Evolutionary conservation across 2,888 invertebrate genomes (phyloP).

Genomic region (Helobdella robusta): DNA sequence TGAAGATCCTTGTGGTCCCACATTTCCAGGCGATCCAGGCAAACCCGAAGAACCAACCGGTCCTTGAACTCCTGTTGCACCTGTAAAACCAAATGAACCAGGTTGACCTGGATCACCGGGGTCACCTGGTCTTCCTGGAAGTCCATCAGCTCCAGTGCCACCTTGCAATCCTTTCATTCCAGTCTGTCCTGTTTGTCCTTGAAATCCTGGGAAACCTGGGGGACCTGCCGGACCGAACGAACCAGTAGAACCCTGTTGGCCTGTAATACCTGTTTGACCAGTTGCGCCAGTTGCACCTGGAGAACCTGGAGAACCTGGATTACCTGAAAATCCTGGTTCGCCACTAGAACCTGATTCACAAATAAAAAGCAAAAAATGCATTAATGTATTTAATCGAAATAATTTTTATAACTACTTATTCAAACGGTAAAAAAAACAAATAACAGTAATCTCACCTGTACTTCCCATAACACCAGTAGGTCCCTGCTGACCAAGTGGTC

Average conservation of each 20-base stretch:
- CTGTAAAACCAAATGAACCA: not conserved
- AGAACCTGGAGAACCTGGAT: conserved; percentile 6
- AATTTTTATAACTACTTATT: too few species aligned
- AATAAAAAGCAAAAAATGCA: too few species aligned
- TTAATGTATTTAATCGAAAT: too few species aligned
- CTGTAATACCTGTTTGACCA: not conserved
- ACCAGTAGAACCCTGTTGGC: not conserved
- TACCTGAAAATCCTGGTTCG: not conserved
- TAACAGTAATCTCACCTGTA: not conserved
- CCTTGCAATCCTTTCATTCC: not conserved
- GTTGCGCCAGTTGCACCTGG: not conserved
- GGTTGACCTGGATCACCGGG: not conserved
- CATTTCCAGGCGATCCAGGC: not conserved
- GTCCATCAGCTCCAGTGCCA: not conserved
- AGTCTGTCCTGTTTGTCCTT: not conserved
- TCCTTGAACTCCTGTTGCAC: not conserved
- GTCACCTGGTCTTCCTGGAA: not conserved
- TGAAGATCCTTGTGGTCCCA: not conserved
- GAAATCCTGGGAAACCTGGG: not conserved
- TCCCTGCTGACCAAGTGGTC: not conserved
- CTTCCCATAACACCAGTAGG: conserved; percentile 36
- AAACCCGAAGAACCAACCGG: not conserved
- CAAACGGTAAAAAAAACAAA: not conserved
- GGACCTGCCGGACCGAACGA: not conserved
- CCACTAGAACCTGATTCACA: not conserved